Conservation (phyloP, 2,888 invertebrate species). For the Dexiosoma caninum region DNA sequence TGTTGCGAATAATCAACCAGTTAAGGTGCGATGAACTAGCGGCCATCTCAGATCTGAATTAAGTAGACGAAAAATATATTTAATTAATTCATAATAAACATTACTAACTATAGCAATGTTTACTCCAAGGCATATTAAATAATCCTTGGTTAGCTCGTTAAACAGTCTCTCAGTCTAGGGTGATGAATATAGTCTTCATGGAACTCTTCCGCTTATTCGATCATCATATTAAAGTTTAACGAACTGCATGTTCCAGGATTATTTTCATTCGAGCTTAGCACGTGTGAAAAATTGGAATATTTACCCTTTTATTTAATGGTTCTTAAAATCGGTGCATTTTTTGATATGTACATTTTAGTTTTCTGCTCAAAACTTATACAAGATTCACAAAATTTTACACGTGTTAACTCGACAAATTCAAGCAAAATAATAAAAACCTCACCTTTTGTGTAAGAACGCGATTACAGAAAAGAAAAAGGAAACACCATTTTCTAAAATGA, state of each 20-base stretch:
- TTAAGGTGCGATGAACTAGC: slow-evolving; percentile 77
- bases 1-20: slow-evolving; percentile 78
- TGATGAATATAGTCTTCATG: slow-evolving; percentile 78
- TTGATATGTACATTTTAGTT: not conserved
- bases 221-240: slow-evolving; percentile 71
- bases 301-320: slow-evolving; percentile 57
- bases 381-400: slow-evolving; percentile 67
- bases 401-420: slow-evolving; percentile 69
- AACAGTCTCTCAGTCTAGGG: slow-evolving; percentile 73
- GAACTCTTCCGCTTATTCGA: slow-evolving; percentile 75
- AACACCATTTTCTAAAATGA: slow-evolving; percentile 69
- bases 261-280: slow-evolving; percentile 53
- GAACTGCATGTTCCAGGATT: not conserved
- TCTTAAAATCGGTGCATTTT: slow-evolving; percentile 34
- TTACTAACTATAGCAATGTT: too few relatives aligned
- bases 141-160: not conserved
- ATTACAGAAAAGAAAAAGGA: slow-evolving; percentile 77
- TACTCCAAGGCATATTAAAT: too few relatives aligned
- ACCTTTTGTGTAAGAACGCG: slow-evolving; percentile 75
- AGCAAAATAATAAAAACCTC: slow-evolving; percentile 72
- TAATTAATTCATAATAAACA: not conserved
- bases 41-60: slow-evolving; percentile 75
- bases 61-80: slow-evolving; percentile 5
- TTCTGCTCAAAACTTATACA: not conserved
- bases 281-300: slow-evolving; percentile 67